Evolutionary conservation across 2,888 invertebrate species (phyloP).

Genomic region (Pocota personata): DNA sequence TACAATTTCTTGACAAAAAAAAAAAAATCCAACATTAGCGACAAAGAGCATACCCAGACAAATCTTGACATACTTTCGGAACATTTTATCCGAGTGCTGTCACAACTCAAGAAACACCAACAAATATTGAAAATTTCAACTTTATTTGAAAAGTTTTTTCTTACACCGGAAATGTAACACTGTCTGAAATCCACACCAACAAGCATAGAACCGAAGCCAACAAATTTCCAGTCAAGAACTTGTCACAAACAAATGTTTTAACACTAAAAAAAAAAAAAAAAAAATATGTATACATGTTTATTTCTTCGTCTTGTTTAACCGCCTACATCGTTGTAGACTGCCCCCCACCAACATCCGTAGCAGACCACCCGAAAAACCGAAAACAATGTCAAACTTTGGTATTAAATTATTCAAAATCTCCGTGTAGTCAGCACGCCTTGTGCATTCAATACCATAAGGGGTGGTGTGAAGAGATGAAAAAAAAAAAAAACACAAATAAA

Average conservation of each 20-base stretch:
- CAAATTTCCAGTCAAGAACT: constrained; percentile 7
- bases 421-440: neutral
- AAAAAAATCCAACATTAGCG: neutral
- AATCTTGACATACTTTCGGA: neutral
- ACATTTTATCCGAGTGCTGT: neutral
- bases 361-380: neutral
- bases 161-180: neutral
- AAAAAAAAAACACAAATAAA: neutral
- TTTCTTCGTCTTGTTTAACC: neutral
- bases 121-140: constrained; percentile 1
- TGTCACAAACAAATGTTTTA: constrained; percentile 30
- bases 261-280: neutral
- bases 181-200: neutral
- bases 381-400: constrained; percentile 17
- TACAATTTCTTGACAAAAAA: neutral
- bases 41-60: neutral
- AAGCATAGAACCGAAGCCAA: neutral
- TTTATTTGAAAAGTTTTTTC: neutral
- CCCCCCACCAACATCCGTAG: neutral
- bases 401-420: constrained; percentile 27
- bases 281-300: neutral
- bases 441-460: neutral
- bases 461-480: neutral
- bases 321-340: neutral
- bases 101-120: neutral